Conservation (phyloP, 2,113 vertebrate species). For the Emydocephalus ijimae region DNA sequence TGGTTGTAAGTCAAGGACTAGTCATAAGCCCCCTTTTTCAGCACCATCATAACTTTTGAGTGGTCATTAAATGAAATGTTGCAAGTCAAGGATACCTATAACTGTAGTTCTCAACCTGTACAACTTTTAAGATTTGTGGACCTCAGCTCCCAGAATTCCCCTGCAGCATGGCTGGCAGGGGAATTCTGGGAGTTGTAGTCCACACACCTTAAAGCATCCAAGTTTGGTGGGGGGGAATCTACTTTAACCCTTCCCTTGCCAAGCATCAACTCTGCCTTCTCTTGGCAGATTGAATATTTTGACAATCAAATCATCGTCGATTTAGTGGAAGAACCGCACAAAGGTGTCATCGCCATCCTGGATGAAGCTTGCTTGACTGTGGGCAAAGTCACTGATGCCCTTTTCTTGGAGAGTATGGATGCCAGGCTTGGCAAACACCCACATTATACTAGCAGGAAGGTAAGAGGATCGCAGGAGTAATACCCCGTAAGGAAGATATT, state of each 20-base stretch:
- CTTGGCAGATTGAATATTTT: constrained; percentile 84
- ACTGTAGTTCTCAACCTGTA: background rate
- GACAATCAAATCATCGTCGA: constrained; percentile 92
- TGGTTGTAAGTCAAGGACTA: background rate
- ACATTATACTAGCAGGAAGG: constrained; percentile 90
- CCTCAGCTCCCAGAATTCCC: background rate
- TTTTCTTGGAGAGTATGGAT: constrained; percentile 87
- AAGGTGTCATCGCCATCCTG: constrained; percentile 85
- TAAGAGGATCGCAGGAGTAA: constrained; percentile 26
- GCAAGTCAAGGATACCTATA: background rate
- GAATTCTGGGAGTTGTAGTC: background rate
- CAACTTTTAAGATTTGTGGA: background rate
- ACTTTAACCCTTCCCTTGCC: too few species aligned
- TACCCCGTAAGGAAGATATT: background rate
- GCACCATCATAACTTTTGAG: background rate
- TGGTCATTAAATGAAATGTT: background rate
- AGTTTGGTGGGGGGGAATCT: background rate
- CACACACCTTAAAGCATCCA: background rate
- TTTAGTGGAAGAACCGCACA: constrained; percentile 86
- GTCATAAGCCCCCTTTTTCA: background rate
- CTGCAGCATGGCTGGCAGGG: background rate
- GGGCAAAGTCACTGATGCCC: constrained; percentile 81
- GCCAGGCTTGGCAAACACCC: constrained; percentile 81
- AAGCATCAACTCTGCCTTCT: too few species aligned
- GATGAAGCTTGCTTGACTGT: constrained; percentile 86